Percentiles rank a stretch among this genome's conserved stretches.
Conservation (phyloP, 2,113 vertebrate genomes). For the Synchiropus splendidus region DNA sequence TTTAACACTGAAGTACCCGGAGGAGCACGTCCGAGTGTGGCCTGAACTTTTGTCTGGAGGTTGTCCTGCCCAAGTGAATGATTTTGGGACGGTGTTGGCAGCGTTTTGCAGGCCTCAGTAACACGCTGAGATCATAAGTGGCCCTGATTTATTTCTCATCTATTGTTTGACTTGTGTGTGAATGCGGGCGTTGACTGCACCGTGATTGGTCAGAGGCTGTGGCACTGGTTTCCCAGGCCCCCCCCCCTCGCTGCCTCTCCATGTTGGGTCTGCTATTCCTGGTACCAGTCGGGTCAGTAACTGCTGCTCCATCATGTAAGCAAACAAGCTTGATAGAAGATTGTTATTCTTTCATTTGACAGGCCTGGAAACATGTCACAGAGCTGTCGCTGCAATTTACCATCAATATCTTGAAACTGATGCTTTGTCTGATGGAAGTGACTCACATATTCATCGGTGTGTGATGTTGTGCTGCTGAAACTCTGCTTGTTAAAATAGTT, state of each 20-base stretch:
- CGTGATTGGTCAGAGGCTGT: slow-evolving; percentile 4
- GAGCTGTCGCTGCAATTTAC: slow-evolving; percentile 17
- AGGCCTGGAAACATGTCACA: slow-evolving; percentile 27
- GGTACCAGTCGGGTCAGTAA: slow-evolving; percentile 27
- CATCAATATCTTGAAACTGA: not conserved
- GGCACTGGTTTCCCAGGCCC: slow-evolving; percentile 36
- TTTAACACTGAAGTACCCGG: too few relatives aligned
- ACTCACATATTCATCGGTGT: not conserved
- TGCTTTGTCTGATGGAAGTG: slow-evolving; percentile 1
- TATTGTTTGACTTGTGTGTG: too few relatives aligned
- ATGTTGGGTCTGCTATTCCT: slow-evolving; percentile 32
- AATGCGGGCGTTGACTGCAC: slow-evolving; percentile 10
- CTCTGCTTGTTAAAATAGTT: too few relatives aligned
- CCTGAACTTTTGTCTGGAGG: too few relatives aligned
- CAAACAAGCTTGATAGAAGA: slow-evolving; percentile 46
- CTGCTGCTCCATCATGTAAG: slow-evolving; percentile 45
- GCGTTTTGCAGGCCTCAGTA: too few relatives aligned
- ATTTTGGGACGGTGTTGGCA: too few relatives aligned
- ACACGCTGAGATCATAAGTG: too few relatives aligned
- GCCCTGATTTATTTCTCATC: too few relatives aligned
- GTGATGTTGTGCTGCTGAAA: too few relatives aligned
- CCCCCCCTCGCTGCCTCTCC: slow-evolving; percentile 8
- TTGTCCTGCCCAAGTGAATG: too few relatives aligned
- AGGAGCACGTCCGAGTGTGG: too few relatives aligned
- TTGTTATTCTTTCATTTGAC: slow-evolving; percentile 58